phyloP scores from a whole-genome alignment of 2,797 vertebrate genomes.

The Diplodus sargus region DNA sequence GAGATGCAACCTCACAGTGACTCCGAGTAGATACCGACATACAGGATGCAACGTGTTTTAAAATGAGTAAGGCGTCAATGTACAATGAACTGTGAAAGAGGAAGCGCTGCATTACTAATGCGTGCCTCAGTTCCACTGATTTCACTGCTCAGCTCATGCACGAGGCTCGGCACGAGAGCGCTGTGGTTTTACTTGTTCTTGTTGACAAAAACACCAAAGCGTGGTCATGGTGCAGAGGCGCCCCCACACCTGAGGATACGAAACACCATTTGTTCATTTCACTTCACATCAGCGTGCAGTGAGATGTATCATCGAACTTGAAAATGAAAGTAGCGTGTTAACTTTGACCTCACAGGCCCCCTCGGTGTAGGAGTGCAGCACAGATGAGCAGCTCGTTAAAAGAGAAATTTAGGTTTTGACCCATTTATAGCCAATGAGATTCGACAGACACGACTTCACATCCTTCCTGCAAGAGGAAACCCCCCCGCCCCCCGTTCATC shows the following conservation, averaged over 20 bases:
- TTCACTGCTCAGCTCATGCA: neutral
- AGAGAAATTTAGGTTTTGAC: constrained; percentile 31
- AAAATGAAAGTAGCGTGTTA: neutral
- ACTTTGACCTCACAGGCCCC: neutral
- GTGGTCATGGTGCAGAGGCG: rapidly evolving
- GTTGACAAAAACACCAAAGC: neutral
- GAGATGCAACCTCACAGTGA: neutral
- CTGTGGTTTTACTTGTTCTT: neutral
- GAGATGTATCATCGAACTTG: neutral
- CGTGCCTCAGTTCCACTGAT: neutral
- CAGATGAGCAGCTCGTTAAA: constrained; percentile 48
- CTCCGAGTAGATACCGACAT: neutral
- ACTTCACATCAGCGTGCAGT: no score
- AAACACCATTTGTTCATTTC: neutral
- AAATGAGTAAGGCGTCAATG: neutral
- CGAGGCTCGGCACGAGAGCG: rapidly evolving
- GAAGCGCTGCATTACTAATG: constrained; percentile 3
- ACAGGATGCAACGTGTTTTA: constrained; percentile 40
- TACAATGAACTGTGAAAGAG: neutral
- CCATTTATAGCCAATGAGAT: constrained; percentile 63
- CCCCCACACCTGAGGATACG: rapidly evolving
- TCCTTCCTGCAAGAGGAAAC: constrained; percentile 81
- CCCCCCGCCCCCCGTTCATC: constrained; percentile 24
- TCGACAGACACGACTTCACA: constrained; percentile 68
- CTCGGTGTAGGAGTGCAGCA: constrained; percentile 16